phyloP scores from a whole-genome alignment of 2,797 vertebrate species.

The Coccyzus lansbergi region DNA sequence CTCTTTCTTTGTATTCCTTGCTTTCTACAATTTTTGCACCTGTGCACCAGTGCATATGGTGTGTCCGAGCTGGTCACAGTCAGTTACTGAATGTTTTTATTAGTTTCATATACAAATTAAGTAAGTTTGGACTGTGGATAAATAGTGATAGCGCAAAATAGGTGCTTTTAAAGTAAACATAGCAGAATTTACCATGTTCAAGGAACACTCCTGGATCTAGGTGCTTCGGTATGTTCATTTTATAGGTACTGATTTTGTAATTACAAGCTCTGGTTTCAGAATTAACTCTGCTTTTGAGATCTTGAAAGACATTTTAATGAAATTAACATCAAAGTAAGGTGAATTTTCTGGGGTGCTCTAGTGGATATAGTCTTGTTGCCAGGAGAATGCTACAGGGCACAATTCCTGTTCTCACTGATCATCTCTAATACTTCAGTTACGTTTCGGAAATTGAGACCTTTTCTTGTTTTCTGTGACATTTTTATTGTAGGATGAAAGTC shows the following conservation, averaged over 20 bases:
- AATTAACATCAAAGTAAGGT: background rate
- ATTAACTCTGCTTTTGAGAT: background rate
- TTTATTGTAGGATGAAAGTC: background rate
- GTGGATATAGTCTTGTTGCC: fast-evolving
- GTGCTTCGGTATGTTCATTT: background rate
- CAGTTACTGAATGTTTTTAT: fast-evolving
- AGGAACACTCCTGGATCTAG: background rate
- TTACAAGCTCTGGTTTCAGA: background rate
- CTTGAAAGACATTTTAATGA: background rate
- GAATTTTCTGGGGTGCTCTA: background rate
- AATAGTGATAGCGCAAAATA: background rate
- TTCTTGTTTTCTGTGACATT: background rate
- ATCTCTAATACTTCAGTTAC: background rate
- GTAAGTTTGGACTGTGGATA: too few species aligned
- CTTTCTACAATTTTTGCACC: background rate
- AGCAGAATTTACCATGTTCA: background rate
- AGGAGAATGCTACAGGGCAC: background rate
- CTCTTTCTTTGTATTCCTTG: background rate
- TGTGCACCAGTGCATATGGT: fast-evolving
- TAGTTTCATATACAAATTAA: background rate
- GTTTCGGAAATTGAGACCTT: background rate
- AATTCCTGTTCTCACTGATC: background rate
- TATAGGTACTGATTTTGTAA: background rate
- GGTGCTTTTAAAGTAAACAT: background rate
- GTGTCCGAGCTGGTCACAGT: background rate